phyloP scores from a whole-genome alignment of 2,113 vertebrate genomes.

The Ptilorrhoa leucosticta region DNA sequence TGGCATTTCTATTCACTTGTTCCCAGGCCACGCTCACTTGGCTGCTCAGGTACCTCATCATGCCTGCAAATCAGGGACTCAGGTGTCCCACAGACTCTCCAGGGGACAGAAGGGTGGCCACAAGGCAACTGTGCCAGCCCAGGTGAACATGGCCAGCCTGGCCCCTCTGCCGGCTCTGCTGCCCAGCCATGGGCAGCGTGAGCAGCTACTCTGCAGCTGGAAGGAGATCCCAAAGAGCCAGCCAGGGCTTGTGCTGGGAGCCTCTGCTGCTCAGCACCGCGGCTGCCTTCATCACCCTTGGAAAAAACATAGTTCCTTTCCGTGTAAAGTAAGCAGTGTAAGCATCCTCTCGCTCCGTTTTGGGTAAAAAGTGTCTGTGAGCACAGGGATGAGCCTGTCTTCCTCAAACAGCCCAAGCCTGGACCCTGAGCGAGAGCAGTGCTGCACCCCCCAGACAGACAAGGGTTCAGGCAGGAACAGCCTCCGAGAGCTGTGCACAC shows the following conservation, averaged over 20 bases:
- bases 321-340: accelerated
- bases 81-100: neutral
- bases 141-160: accelerated
- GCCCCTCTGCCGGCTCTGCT: neutral
- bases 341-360: neutral
- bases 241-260: neutral
- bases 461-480: neutral
- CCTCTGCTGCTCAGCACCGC: neutral
- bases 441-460: neutral
- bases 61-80: accelerated
- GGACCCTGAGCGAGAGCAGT: neutral
- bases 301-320: neutral
- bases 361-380: neutral
- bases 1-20: neutral
- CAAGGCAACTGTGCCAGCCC: neutral
- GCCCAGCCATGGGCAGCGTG: accelerated
- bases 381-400: neutral
- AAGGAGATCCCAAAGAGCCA: neutral
- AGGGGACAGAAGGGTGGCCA: neutral
- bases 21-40: neutral
- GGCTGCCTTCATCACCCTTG: neutral
- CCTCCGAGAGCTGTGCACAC: accelerated
- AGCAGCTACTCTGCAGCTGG: accelerated
- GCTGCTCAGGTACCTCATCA: neutral
- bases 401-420: neutral